Base-by-base conservation (phyloP, 2,888 invertebrate genomes). In the Drosophila pseudotakahashii region DNA sequence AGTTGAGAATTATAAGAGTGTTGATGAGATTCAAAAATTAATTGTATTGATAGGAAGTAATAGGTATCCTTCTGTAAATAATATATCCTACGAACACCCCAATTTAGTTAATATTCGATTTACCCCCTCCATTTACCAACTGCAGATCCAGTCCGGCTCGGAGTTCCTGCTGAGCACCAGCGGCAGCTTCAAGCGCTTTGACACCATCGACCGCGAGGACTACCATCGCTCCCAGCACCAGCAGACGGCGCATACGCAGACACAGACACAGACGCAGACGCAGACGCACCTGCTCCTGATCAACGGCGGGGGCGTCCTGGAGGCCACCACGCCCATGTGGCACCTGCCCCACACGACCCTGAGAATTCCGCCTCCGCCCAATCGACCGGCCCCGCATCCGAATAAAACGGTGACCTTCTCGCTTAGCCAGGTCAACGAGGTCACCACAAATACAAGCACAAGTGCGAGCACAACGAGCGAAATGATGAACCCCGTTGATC, bases 101-200 rank as follows among this genome's bases (percentile, higher is more conserved):
- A 3, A 19, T 19, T 2, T 19, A 34, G 10, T 11, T 3, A 34
- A 34, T 34, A 34, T 3, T 0, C 11, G 2, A 11, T 3, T 34
- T 10, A 3, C 11, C 11, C 3, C 3, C 3, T 10, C 11, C 3
- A 3, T 4, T 34, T 34, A 34, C 34, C 34, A 10, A 10, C 11
- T 34, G 4, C 89, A 95, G 94, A 93, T 94, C 37, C 94, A 94
- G 78, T 94, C 94, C 1, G 94, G 95, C 69, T 94, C 94, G 3
- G 95, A 95, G 84, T 93, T 94, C 68, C 92, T 94, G 70, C 91
- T 94, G 58, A 94, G 94, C 80, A 93, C 93, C 37, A 93, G 94
- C 52, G 95, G 95, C 50, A 94, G 94, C 79, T 95, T 95, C 89
- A 94, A 94, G 79, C 93, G 94, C 42, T 95, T 95, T 87, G 95